Evolutionary conservation across 2,888 invertebrate species (phyloP).

Genomic region (Bimastos eiseni): DNA sequence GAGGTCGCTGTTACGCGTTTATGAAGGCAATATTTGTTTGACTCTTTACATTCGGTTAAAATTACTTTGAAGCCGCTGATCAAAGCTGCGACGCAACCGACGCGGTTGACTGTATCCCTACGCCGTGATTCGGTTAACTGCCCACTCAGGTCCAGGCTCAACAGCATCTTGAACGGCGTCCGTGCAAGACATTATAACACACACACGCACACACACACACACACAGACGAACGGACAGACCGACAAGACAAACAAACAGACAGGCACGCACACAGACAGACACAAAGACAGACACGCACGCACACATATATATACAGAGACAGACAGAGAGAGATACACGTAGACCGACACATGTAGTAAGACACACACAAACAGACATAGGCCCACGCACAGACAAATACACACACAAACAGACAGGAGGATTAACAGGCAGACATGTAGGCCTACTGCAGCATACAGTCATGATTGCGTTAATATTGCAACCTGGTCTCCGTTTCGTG

Average conservation of each 20-base stretch:
- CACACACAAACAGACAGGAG: too few species aligned
- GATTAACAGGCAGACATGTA: too few species aligned
- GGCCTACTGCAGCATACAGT: too few species aligned
- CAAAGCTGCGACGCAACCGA: neutral
- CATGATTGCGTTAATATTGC: too few species aligned
- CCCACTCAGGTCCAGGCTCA: neutral
- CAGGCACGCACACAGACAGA: neutral
- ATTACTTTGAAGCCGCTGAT: constrained; percentile 7
- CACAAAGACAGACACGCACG: too few species aligned
- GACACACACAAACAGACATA: too few species aligned
- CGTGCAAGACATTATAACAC: neutral
- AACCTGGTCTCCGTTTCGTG: too few species aligned
- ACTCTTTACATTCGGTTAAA: constrained; percentile 20
- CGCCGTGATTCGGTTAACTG: neutral
- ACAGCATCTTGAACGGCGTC: neutral
- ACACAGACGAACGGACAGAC: neutral
- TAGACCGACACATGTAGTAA: too few species aligned
- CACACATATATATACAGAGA: too few species aligned
- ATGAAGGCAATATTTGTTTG: neutral
- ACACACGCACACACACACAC: too few species aligned
- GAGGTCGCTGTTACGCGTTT: neutral
- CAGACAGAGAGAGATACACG: too few species aligned
- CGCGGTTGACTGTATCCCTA: neutral
- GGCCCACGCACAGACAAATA: too few species aligned
- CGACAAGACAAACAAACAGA: neutral